These are phyloP conservation scores for Drosophila phalerata DNA, from an alignment of 2,888 invertebrate species.

Conservation along the genomic window DNA sequence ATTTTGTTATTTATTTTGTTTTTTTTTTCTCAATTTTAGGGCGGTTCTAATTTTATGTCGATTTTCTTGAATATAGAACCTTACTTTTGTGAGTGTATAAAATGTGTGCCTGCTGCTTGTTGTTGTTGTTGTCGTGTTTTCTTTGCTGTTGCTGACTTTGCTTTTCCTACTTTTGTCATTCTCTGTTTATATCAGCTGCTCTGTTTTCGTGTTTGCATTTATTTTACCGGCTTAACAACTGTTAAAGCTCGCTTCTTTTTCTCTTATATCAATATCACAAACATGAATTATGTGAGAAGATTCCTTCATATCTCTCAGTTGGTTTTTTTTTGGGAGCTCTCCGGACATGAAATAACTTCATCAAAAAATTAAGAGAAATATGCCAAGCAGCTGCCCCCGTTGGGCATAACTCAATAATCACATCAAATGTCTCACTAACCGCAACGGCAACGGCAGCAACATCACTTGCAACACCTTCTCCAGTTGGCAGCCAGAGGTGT, in stretches of 20 bases:
- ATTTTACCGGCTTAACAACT: constrained; percentile 14
- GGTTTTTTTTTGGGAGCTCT: not conserved
- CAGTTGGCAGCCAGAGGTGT: constrained; percentile 62
- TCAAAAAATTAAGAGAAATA: constrained; percentile 77
- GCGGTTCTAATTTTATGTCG: too few relatives aligned
- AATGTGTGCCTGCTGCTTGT: constrained; percentile 36
- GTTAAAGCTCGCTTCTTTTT: constrained; percentile 21
- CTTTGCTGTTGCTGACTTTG: constrained; percentile 43
- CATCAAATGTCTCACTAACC: constrained; percentile 75
- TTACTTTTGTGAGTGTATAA: too few relatives aligned
- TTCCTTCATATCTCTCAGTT: constrained; percentile 9
- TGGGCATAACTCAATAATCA: constrained; percentile 81
- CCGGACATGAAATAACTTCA: constrained; percentile 63
- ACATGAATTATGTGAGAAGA: constrained; percentile 10
- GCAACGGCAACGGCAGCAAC: constrained; percentile 22
- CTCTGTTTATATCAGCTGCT: constrained; percentile 51
- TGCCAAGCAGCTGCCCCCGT: constrained; percentile 76
- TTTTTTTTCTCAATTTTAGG: too few relatives aligned
- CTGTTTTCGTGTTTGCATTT: constrained; percentile 29
- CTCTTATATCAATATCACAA: constrained; percentile 1
- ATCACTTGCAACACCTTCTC: constrained; percentile 54
- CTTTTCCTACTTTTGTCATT: constrained; percentile 49
- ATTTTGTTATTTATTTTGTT: too few relatives aligned
- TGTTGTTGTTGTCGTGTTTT: not conserved
- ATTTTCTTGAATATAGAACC: too few relatives aligned